phyloP scores from a whole-genome alignment of 2,797 vertebrate species.

The Malacoctenus gilli region DNA sequence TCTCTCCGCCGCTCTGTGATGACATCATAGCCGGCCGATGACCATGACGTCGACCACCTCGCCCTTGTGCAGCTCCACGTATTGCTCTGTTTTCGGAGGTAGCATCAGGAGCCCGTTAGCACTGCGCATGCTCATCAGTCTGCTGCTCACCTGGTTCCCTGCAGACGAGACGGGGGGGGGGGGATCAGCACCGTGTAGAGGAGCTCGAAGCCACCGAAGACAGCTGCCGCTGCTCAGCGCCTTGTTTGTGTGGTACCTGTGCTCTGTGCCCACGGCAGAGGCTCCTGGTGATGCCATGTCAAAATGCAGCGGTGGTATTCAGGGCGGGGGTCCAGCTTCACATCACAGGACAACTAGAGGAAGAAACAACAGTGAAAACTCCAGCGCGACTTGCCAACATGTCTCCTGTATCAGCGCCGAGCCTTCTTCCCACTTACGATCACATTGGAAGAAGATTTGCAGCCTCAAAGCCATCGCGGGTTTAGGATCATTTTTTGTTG shows the following conservation, averaged over 20 bases:
- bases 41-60: slow-evolving; percentile 99
- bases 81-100: slow-evolving; percentile 99
- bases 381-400: not conserved
- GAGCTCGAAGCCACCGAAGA: not conserved
- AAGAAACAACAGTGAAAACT: slow-evolving; percentile 20
- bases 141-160: slow-evolving; percentile 99
- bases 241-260: slow-evolving; percentile 83
- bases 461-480: too few species aligned
- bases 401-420: not conserved
- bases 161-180: slow-evolving; percentile 12
- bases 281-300: slow-evolving; percentile 99
- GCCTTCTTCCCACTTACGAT: too few species aligned
- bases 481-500: too few species aligned
- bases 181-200: not conserved
- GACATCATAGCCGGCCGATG: slow-evolving; percentile 98
- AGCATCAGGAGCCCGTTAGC: slow-evolving; percentile 99
- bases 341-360: slow-evolving; percentile 95
- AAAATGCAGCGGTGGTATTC: slow-evolving; percentile 99
- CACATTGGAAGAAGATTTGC: too few species aligned
- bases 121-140: slow-evolving; percentile 99
- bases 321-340: slow-evolving; percentile 97
- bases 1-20: slow-evolving; percentile 66
- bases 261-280: slow-evolving; percentile 99
- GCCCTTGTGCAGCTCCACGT: slow-evolving; percentile 99
- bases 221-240: too few species aligned